Conservation (phyloP, 2,113 vertebrate genomes). For the Erinaceus europaeus region DNA sequence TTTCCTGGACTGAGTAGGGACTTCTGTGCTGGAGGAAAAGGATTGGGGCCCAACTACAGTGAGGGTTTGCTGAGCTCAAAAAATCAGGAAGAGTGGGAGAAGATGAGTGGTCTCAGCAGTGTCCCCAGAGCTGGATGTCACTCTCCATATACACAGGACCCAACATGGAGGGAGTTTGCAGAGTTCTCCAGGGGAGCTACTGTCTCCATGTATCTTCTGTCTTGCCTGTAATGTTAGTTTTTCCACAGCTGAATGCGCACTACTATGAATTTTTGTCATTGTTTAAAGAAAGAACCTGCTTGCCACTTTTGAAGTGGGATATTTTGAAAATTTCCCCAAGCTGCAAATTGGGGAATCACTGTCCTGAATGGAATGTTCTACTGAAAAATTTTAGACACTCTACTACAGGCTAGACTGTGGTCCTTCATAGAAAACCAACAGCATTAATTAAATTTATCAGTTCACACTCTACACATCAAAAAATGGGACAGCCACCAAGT, state of each 20-base stretch:
- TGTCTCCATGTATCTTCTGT: neutral
- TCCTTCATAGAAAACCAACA: neutral
- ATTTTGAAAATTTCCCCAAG: neutral
- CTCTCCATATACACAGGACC: too few relatives aligned
- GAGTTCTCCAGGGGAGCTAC: neutral
- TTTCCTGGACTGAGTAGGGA: constrained; percentile 54
- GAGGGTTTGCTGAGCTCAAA: neutral
- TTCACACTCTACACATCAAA: neutral
- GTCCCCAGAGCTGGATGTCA: neutral
- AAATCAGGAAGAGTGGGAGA: neutral
- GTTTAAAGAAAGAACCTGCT: neutral
- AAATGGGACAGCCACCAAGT: too few relatives aligned
- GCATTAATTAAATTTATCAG: neutral
- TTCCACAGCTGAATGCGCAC: too few relatives aligned
- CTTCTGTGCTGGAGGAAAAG: constrained; percentile 25
- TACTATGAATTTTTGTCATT: neutral
- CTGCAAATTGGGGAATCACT: neutral
- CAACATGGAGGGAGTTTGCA: too few relatives aligned
- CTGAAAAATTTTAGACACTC: neutral
- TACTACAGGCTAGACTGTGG: neutral
- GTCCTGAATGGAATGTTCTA: neutral
- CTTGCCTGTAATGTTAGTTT: neutral
- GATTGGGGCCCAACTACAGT: neutral
- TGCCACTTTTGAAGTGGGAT: neutral
- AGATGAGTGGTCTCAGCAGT: rapidly evolving